phyloP scores from a whole-genome alignment of 1,140 invertebrate genomes.

The Drosophila truncata region DNA sequence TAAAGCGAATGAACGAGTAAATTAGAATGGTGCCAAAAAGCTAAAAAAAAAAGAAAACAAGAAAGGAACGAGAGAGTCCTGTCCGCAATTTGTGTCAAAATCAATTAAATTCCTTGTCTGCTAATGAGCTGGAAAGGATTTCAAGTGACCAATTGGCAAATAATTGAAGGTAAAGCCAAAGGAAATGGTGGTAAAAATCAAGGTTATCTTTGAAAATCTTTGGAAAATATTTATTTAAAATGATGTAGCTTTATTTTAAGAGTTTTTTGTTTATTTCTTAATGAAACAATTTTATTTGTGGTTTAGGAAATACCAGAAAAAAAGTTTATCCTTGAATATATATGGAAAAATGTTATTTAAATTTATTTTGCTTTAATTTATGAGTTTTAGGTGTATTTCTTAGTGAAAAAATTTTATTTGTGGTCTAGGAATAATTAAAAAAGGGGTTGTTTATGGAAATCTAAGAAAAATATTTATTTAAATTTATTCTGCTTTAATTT shows the following conservation, averaged over 20 bases:
- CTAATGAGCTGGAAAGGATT: constrained; percentile 8
- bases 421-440: too few species aligned
- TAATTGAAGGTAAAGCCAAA: neutral
- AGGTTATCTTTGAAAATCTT: neutral
- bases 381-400: neutral
- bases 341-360: neutral
- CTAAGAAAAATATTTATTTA: neutral
- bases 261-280: neutral
- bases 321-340: neutral
- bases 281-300: too few species aligned
- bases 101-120: constrained; percentile 9
- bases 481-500: neutral
- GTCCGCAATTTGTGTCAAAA: constrained; percentile 18
- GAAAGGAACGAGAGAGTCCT: neutral
- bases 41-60: neutral
- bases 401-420: too few species aligned
- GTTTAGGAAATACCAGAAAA: too few species aligned
- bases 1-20: constrained; percentile 60
- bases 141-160: neutral
- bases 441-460: neutral
- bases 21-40: constrained; percentile 31
- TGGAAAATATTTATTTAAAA: neutral
- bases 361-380: neutral
- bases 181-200: neutral
- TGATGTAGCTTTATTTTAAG: neutral